phyloP scores from a whole-genome alignment of 2,888 invertebrate species.

The Brenthis ino region DNA sequence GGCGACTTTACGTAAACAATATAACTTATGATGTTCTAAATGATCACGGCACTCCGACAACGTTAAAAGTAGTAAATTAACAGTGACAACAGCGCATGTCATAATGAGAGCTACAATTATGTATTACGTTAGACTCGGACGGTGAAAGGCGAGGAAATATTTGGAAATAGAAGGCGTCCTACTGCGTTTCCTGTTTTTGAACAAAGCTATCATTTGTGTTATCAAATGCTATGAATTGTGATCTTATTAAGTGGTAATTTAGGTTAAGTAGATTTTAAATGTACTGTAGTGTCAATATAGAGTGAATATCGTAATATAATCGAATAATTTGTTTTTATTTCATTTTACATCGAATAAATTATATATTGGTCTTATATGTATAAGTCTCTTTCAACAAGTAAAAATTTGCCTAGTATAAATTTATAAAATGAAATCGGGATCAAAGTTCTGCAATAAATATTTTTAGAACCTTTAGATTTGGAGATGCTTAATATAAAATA shows the following conservation, averaged over 20 bases:
- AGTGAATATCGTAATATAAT: too few relatives aligned
- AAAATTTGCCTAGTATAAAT: too few relatives aligned
- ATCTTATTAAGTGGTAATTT: background rate
- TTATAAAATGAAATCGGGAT: too few relatives aligned
- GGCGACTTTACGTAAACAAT: background rate
- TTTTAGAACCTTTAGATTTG: too few relatives aligned
- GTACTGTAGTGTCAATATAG: too few relatives aligned
- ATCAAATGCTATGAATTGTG: slow-evolving; percentile 16
- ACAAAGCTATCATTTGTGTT: slow-evolving; percentile 30
- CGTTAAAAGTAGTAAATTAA: slow-evolving; percentile 34
- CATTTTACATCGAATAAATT: too few relatives aligned
- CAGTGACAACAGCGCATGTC: slow-evolving; percentile 50
- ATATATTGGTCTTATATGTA: too few relatives aligned
- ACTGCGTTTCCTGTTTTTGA: slow-evolving; percentile 31
- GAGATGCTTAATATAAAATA: too few relatives aligned
- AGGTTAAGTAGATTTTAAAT: too few relatives aligned
- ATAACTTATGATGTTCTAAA: background rate
- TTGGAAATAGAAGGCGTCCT: slow-evolving; percentile 36
- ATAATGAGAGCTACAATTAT: slow-evolving; percentile 36
- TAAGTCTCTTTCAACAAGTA: too few relatives aligned
- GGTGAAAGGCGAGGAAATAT: slow-evolving; percentile 41
- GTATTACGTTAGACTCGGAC: slow-evolving; percentile 32
- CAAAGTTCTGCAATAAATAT: too few relatives aligned
- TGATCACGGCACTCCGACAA: slow-evolving; percentile 18
- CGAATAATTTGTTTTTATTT: too few relatives aligned